These are phyloP conservation scores for Nothocercus julius DNA, from an alignment of 2,113 vertebrate genomes.

Conservation along the genomic window DNA sequence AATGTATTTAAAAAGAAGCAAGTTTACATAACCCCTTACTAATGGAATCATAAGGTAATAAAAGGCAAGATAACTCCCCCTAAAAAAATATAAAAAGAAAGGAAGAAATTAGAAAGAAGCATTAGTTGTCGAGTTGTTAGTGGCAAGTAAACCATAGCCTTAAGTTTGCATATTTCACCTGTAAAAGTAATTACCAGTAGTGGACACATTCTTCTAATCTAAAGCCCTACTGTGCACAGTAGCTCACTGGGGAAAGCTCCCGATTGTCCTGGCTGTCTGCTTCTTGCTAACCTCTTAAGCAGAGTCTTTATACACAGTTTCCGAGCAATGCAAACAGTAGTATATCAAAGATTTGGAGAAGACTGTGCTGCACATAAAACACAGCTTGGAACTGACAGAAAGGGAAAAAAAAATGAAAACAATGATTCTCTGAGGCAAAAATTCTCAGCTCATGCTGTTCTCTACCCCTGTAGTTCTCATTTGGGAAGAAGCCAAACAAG, in stretches of 20 bases:
- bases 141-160: not conserved
- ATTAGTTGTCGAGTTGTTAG: not conserved
- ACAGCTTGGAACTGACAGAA: conserved; percentile 57
- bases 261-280: not conserved
- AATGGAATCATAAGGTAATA: not conserved
- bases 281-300: conserved; percentile 6
- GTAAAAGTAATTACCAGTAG: not conserved
- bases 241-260: not conserved
- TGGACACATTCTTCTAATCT: not conserved
- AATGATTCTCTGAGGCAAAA: conserved; percentile 54
- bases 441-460: conserved; percentile 42
- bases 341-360: conserved; percentile 21
- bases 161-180: not conserved
- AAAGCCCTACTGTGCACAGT: not conserved
- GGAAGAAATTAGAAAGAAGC: not conserved
- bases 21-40: accelerated
- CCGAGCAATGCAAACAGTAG: conserved; percentile 16
- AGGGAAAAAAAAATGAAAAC: conserved; percentile 45
- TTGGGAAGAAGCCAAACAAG: conserved; percentile 32
- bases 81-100: not conserved
- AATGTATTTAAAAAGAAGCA: not conserved
- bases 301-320: conserved; percentile 20
- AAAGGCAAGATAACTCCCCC: not conserved
- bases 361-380: not conserved
- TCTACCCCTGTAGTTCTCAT: conserved; percentile 48